These are phyloP conservation scores for Adela reaumurella DNA, from an alignment of 2,888 invertebrate species.

Conservation along the genomic window DNA sequence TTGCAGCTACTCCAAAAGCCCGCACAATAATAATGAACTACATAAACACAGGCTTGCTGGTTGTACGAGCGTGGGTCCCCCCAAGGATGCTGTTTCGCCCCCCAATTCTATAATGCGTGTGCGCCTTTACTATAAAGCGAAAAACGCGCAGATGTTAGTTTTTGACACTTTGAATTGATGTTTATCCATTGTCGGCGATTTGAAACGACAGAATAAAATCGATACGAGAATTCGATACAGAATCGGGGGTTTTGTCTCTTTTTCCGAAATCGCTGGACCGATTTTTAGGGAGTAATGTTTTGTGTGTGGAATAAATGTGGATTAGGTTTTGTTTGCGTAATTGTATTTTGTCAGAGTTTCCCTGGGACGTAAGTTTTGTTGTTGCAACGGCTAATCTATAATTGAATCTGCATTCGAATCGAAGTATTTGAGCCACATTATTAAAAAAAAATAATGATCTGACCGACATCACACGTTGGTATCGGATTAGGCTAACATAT, in stretches of 20 bases:
- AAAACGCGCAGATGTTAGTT: constrained; percentile 54
- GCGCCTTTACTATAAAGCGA: constrained; percentile 33
- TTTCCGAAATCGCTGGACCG: constrained; percentile 31
- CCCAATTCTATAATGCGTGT: constrained; percentile 22
- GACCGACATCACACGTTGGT: too few species aligned
- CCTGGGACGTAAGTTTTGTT: constrained; percentile 13
- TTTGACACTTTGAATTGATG: constrained; percentile 55
- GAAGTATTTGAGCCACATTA: background rate
- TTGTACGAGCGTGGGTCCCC: constrained; percentile 28
- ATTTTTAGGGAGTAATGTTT: constrained; percentile 26
- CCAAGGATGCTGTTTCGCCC: constrained; percentile 35
- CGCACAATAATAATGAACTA: constrained; percentile 50
- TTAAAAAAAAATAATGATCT: too few species aligned
- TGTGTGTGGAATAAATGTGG: constrained; percentile 45
- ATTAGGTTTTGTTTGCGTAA: constrained; percentile 47
- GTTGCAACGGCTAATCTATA: constrained; percentile 50
- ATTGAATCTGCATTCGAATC: constrained; percentile 47
- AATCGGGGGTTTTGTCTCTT: constrained; percentile 29
- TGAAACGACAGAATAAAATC: constrained; percentile 41
- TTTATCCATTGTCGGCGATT: constrained; percentile 41
- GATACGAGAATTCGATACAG: constrained; percentile 29
- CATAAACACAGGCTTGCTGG: constrained; percentile 46
- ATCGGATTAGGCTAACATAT: too few species aligned
- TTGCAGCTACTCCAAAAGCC: constrained; percentile 47
- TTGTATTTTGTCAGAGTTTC: constrained; percentile 55